These are phyloP conservation scores for Mionectes olivaceus DNA, from an alignment of 2,797 vertebrate genomes.

Conservation along the genomic window DNA sequence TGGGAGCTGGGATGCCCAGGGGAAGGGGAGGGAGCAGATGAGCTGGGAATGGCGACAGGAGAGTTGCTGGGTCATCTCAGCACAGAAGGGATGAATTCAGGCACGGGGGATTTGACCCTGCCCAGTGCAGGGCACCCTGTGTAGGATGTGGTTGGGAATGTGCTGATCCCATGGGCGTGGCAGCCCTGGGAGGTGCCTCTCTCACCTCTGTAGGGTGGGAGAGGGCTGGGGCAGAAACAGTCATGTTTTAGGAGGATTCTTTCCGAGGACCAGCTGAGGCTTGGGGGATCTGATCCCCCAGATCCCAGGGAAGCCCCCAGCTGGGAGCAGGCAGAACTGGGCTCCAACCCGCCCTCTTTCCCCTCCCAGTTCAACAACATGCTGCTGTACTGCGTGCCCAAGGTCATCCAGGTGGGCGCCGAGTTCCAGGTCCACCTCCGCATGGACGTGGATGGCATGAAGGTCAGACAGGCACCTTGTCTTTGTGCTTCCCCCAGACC, in stretches of 20 bases:
- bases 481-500: neutral
- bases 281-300: neutral
- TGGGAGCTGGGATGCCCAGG: slow-evolving; percentile 46
- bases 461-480: slow-evolving; percentile 76
- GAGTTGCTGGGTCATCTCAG: neutral
- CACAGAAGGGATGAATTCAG: neutral
- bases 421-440: slow-evolving; percentile 86
- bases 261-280: neutral
- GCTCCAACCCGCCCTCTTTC: neutral
- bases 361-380: slow-evolving; percentile 90
- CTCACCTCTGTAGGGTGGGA: neutral
- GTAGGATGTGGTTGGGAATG: accelerated
- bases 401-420: slow-evolving; percentile 88
- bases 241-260: neutral
- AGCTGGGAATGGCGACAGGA: neutral
- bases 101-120: neutral
- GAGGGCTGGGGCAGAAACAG: neutral
- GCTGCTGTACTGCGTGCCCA: slow-evolving; percentile 88
- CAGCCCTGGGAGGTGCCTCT: neutral
- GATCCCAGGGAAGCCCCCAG: neutral
- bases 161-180: neutral
- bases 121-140: neutral
- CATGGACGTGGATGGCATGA: slow-evolving; percentile 85
- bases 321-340: neutral
- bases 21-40: neutral